phyloP scores from a whole-genome alignment of 2,888 invertebrate species.

The Allophyes oxyacanthae region DNA sequence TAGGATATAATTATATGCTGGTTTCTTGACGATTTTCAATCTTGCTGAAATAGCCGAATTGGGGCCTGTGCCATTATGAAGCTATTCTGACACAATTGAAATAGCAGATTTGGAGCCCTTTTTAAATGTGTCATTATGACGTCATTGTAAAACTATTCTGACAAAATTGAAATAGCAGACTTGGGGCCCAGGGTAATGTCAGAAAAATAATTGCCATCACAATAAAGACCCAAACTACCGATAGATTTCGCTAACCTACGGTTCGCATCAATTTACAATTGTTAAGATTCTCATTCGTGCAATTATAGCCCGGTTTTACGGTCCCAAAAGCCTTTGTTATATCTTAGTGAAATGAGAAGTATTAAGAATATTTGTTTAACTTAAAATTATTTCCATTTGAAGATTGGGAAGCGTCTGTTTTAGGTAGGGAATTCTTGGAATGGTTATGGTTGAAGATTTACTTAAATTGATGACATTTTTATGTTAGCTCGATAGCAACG shows the following conservation, averaged over 20 bases:
- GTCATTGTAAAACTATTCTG: too few relatives aligned
- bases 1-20: too few relatives aligned
- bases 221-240: slow-evolving; percentile 15
- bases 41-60: too few relatives aligned
- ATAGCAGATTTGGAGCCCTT: too few relatives aligned
- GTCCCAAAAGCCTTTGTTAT: slow-evolving; percentile 40
- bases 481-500: too few relatives aligned
- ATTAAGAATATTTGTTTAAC: slow-evolving; percentile 39
- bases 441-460: neutral
- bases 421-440: slow-evolving; percentile 3
- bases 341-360: slow-evolving; percentile 25
- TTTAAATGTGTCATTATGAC: too few relatives aligned
- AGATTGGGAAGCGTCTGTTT: slow-evolving; percentile 29
- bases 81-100: too few relatives aligned
- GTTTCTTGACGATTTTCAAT: too few relatives aligned
- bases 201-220: neutral
- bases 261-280: slow-evolving; percentile 33
- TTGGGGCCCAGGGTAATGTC: too few relatives aligned
- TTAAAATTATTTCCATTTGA: slow-evolving; percentile 34
- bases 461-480: neutral
- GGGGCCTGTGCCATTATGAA: too few relatives aligned
- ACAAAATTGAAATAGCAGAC: too few relatives aligned
- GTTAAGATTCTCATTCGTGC: slow-evolving; percentile 47
- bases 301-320: slow-evolving; percentile 56
- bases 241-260: slow-evolving; percentile 21